Evolutionary conservation across 2,797 vertebrate species (phyloP).

Genomic region (Thripadectes ignobilis): DNA sequence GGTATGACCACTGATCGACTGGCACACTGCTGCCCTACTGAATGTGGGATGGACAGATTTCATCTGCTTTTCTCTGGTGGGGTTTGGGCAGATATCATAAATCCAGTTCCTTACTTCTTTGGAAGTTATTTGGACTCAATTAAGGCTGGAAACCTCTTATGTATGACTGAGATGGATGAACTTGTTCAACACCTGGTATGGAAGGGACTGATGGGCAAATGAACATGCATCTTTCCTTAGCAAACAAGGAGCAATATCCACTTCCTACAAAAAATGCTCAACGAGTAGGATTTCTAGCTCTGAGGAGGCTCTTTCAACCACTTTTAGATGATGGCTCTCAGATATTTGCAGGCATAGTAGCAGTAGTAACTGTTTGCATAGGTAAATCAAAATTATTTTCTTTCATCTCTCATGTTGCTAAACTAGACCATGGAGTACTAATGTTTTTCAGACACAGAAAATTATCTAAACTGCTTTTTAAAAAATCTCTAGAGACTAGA

Average conservation of each 20-base stretch:
- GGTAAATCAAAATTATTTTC: background rate
- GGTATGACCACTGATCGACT: background rate
- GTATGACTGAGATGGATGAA: background rate
- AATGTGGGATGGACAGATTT: background rate
- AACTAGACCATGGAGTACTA: background rate
- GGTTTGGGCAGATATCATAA: fast-evolving
- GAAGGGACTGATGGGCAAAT: background rate
- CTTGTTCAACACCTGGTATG: background rate
- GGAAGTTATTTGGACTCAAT: background rate
- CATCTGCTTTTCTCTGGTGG: background rate
- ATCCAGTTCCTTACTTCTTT: background rate
- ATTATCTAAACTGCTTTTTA: background rate
- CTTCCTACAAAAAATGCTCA: background rate
- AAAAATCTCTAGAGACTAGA: background rate
- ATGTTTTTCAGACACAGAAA: background rate
- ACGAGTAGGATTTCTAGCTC: background rate
- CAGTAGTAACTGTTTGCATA: background rate
- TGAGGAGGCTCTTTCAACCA: background rate
- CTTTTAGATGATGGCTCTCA: background rate
- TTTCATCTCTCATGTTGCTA: background rate
- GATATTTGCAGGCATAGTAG: background rate
- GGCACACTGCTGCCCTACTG: background rate
- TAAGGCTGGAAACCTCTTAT: background rate
- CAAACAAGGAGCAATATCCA: background rate
- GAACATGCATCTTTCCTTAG: background rate